A percentile compares a stretch with the other conserved stretches of the same genome.
Evolutionary conservation across 2,113 vertebrate species (phyloP).

Genomic region (Campylomormyrus tamandua): DNA sequence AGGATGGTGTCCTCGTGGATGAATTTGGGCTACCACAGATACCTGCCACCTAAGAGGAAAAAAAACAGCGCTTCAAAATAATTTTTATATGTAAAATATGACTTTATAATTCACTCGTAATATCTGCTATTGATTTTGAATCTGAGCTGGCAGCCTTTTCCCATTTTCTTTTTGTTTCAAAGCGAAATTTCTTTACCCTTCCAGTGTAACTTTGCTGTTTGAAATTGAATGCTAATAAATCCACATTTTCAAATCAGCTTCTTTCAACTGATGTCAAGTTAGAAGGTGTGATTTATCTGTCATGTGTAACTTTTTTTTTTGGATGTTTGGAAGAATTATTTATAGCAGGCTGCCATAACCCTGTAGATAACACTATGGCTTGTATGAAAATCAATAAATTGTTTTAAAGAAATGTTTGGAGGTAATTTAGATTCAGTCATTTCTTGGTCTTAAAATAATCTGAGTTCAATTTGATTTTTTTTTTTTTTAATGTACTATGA

Average conservation of each 20-base stretch:
- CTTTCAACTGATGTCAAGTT: no score
- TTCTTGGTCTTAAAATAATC: neutral
- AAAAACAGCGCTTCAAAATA: slow-evolving; percentile 24
- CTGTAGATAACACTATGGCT: neutral
- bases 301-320: neutral
- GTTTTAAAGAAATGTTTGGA: neutral
- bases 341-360: neutral
- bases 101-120: slow-evolving; percentile 41
- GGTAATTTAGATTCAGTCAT: neutral
- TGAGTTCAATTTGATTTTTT: neutral
- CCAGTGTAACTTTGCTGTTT: neutral
- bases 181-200: neutral
- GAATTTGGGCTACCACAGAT: slow-evolving; percentile 96
- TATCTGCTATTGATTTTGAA: slow-evolving; percentile 25
- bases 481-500: neutral
- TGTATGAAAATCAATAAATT: slow-evolving; percentile 1
- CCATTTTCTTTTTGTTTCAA: neutral
- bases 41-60: slow-evolving; percentile 59
- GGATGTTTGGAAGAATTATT: neutral
- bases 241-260: neutral
- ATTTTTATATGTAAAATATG: slow-evolving; percentile 53
- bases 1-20: slow-evolving; percentile 95
- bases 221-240: neutral
- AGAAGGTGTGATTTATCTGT: neutral
- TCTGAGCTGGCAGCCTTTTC: neutral